phyloP scores from a whole-genome alignment of 2,888 invertebrate genomes.

The Acanthococcus lagerstroemiae region DNA sequence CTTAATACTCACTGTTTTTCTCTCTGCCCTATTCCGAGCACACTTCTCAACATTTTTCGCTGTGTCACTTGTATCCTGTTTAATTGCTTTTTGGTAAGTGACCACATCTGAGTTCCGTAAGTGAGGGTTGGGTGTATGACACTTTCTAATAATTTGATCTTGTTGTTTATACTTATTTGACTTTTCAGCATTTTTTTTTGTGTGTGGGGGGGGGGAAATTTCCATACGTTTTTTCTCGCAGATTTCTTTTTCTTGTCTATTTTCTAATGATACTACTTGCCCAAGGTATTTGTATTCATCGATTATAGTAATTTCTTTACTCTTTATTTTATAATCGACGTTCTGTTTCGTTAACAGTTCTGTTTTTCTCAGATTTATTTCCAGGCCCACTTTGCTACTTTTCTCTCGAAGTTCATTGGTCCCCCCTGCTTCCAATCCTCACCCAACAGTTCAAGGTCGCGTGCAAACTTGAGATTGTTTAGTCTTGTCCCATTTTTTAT shows the following conservation, averaged over 20 bases:
- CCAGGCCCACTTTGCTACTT: not conserved
- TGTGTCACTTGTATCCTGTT: too few species aligned
- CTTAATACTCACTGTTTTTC: too few species aligned
- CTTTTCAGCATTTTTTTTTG: not conserved
- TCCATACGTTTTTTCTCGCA: not conserved
- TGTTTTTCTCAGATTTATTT: not conserved
- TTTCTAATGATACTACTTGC: not conserved
- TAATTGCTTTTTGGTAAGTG: too few species aligned
- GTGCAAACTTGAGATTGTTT: not conserved
- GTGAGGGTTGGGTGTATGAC: not conserved
- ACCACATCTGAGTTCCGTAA: not conserved
- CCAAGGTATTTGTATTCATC: not conserved
- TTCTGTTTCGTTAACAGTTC: not conserved
- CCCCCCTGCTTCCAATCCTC: not conserved
- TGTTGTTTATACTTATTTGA: not conserved
- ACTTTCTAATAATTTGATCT: not conserved
- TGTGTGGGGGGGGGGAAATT: not conserved
- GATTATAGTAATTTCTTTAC: not conserved
- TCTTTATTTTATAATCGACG: not conserved
- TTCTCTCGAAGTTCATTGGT: not conserved
- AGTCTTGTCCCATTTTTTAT: not conserved
- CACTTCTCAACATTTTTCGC: too few species aligned
- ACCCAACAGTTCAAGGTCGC: not conserved
- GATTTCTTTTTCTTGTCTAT: not conserved
- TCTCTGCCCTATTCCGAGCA: too few species aligned